Base-by-base conservation (phyloP, 2,113 vertebrate genomes). In the Upupa epops region DNA sequence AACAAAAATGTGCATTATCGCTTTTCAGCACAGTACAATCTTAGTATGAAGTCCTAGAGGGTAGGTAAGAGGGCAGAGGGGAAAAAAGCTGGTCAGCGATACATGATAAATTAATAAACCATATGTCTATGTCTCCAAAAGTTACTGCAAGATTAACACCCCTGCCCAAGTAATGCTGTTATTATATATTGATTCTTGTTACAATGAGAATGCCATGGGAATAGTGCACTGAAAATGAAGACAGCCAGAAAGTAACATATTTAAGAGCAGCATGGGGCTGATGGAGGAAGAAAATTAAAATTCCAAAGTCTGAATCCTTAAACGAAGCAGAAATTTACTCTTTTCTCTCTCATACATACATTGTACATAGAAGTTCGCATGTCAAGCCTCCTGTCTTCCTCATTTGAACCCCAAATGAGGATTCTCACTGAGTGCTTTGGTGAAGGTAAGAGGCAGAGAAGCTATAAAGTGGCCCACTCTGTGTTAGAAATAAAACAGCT, bases 401-500 rank as follows among this genome's bases (percentile, higher is more conserved):
- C 12, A 18, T 88, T 52, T 83, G 51, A 88, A 69, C 11, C 22
- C 14, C 32, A n/a, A 16, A 26, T 24, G 65, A 40, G 21, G 17
- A 16, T 66, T 82, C 16, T 45, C 1, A 3, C n/a, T 40, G 22
- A 26, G 48, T 51, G 49, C 37, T 82, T 59, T 48, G 49, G 52
- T 75, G 75, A 72, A 86, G 20, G 20, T 22, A 25, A 28, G 64
- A 82, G 29, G 7, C 37, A 56, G 42, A 83, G 74, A 59, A 91
- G 18, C 42, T 1, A 1, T 42, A 31, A 28, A 10, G 2, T 34
- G 11, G 9, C 1, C 0, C 4, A 9, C 24, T n/a, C n/a, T n/a
- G n/a, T 45, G 17, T 42, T 37, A 31, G 28, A 26, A 80, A n/a
- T n/a, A 80, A 18, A 48, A 56, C 18, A 31, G 3, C 11, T 80